phyloP scores from a whole-genome alignment of 2,113 vertebrate species.

The Pelobates fuscus region DNA sequence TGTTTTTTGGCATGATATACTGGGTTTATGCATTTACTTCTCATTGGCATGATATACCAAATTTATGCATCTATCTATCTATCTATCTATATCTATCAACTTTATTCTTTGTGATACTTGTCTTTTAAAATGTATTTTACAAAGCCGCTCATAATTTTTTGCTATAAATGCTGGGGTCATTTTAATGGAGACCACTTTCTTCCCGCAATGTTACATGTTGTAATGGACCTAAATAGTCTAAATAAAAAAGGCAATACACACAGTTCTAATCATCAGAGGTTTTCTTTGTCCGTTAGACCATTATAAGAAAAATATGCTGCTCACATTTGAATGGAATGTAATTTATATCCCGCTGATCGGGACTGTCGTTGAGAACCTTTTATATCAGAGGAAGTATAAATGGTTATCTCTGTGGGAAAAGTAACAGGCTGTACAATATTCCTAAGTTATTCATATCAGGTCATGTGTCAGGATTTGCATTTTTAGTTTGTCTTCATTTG shows the following conservation, averaged over 20 bases:
- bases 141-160: background rate
- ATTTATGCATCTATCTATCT: too few species aligned
- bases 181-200: slow-evolving; percentile 18
- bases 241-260: slow-evolving; percentile 3
- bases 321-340: slow-evolving; percentile 37
- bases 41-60: too few species aligned
- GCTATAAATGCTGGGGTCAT: background rate
- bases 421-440: slow-evolving; percentile 56
- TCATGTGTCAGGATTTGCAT: slow-evolving; percentile 55
- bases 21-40: too few species aligned
- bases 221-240: slow-evolving; percentile 7
- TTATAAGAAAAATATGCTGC: slow-evolving; percentile 33
- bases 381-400: slow-evolving; percentile 49
- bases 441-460: slow-evolving; percentile 51
- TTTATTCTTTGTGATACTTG: too few species aligned
- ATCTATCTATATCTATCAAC: too few species aligned
- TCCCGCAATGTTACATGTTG: background rate
- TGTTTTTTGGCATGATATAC: too few species aligned
- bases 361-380: slow-evolving; percentile 47
- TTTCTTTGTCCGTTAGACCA: slow-evolving; percentile 28
- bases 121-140: background rate
- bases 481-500: slow-evolving; percentile 37
- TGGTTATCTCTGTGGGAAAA: slow-evolving; percentile 54
- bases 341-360: slow-evolving; percentile 54
- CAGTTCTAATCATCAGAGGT: slow-evolving; percentile 22